Evolutionary conservation across 2,888 invertebrate species (phyloP).

Genomic region (Calliphora vomitoria): DNA sequence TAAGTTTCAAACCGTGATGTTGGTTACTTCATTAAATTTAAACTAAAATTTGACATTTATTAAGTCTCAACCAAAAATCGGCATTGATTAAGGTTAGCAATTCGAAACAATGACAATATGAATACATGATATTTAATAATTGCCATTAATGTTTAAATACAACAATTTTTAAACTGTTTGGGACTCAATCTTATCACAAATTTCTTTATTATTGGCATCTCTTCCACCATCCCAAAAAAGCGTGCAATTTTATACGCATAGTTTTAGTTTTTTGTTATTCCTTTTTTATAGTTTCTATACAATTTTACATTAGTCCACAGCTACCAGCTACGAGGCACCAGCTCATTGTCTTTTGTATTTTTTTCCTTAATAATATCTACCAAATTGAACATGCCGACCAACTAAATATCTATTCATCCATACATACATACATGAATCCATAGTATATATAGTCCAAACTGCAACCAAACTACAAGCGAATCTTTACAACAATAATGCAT

Average conservation of each 20-base stretch:
- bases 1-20: too few species aligned
- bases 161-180: neutral
- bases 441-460: neutral
- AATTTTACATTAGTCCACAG: constrained; percentile 41
- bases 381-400: constrained; percentile 64
- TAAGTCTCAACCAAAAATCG: too few species aligned
- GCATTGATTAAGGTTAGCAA: too few species aligned
- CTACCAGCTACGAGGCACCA: constrained; percentile 67
- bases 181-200: neutral
- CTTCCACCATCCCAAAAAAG: neutral
- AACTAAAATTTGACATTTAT: too few species aligned
- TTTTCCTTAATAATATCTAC: constrained; percentile 43
- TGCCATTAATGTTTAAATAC: too few species aligned
- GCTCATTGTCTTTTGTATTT: neutral
- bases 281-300: neutral
- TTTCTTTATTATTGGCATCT: neutral
- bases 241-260: constrained; percentile 60
- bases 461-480: constrained; percentile 1
- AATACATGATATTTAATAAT: too few species aligned
- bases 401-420: neutral
- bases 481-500: constrained; percentile 37
- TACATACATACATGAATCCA: neutral
- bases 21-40: too few species aligned
- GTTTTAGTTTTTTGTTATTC: constrained; percentile 36
- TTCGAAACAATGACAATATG: too few species aligned